Conservation (phyloP, 1,140 invertebrate species). For the Heliothis virescens region DNA sequence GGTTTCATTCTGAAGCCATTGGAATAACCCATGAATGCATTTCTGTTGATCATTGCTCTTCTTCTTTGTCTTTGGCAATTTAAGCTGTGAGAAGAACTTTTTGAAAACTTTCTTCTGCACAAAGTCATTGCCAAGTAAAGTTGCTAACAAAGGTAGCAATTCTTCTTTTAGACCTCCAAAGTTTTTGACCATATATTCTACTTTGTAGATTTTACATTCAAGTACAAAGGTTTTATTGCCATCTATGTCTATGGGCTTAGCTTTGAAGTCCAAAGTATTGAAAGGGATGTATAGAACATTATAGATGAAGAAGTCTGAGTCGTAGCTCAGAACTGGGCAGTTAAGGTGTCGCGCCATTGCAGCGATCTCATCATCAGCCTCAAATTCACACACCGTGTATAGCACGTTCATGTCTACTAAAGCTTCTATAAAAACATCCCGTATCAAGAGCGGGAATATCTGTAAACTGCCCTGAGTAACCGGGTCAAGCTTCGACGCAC, state of each 20-base stretch:
- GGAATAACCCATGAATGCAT: slow-evolving; percentile 89
- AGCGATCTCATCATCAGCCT: slow-evolving; percentile 95
- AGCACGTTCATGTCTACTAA: slow-evolving; percentile 88
- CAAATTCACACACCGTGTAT: slow-evolving; percentile 91
- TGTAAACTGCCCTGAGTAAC: slow-evolving; percentile 82
- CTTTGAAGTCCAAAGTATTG: slow-evolving; percentile 87
- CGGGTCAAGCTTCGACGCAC: slow-evolving; percentile 81
- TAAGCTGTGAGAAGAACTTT: slow-evolving; percentile 90
- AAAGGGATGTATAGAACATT: slow-evolving; percentile 94
- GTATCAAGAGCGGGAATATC: slow-evolving; percentile 90
- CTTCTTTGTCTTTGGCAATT: slow-evolving; percentile 87
- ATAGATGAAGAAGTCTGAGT: slow-evolving; percentile 97
- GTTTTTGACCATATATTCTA: slow-evolving; percentile 89
- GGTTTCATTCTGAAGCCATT: slow-evolving; percentile 91
- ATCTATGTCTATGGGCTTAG: slow-evolving; percentile 65
- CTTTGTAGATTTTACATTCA: slow-evolving; percentile 90
- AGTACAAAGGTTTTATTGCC: slow-evolving; percentile 67
- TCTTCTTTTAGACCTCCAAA: slow-evolving; percentile 89
- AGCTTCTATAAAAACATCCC: slow-evolving; percentile 90
- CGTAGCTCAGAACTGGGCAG: slow-evolving; percentile 95
- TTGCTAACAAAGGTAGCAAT: slow-evolving; percentile 92
- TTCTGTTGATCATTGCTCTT: slow-evolving; percentile 87
- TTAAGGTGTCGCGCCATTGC: slow-evolving; percentile 90
- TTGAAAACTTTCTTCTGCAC: slow-evolving; percentile 89
- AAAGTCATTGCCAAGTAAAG: slow-evolving; percentile 95